Percentiles rank a stretch among this genome's conserved stretches.
phyloP scores from a whole-genome alignment of 2,888 invertebrate species.

The Dexiosoma caninum region DNA sequence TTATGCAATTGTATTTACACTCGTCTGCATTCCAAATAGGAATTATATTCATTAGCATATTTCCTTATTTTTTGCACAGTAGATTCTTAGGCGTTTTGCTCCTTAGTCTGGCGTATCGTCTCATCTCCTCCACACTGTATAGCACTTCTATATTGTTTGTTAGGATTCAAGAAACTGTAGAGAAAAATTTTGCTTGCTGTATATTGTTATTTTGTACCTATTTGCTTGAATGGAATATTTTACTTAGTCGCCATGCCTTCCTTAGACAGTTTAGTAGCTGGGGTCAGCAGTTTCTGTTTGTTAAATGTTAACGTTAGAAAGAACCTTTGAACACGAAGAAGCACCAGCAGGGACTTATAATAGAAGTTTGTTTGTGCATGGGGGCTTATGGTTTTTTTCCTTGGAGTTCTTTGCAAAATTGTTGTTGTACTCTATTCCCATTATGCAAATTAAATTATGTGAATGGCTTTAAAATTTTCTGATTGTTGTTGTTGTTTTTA shows the following conservation, averaged over 20 bases:
- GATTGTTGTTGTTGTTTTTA: constrained; percentile 54
- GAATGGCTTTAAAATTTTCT: constrained; percentile 62
- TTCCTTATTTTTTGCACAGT: constrained; percentile 9
- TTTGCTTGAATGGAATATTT: constrained; percentile 35
- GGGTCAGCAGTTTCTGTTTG: background rate
- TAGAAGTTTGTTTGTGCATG: constrained; percentile 3
- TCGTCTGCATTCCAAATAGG: background rate
- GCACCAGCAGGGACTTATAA: background rate
- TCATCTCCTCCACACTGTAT: background rate
- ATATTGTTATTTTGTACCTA: background rate
- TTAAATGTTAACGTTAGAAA: background rate
- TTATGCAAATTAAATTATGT: constrained; percentile 74
- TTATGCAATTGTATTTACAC: background rate
- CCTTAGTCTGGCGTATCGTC: constrained; percentile 34
- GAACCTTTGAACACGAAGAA: background rate
- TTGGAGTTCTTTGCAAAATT: constrained; percentile 1
- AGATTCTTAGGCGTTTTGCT: constrained; percentile 56
- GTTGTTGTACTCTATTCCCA: constrained; percentile 67
- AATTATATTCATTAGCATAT: constrained; percentile 37
- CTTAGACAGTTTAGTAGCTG: background rate
- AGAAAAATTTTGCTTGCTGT: too few species aligned
- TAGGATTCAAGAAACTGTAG: too few species aligned
- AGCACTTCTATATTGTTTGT: background rate
- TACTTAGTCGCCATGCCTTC: constrained; percentile 21
- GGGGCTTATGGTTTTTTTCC: background rate